phyloP scores from a whole-genome alignment of 2,888 invertebrate species.

The Thymelicus acteon region DNA sequence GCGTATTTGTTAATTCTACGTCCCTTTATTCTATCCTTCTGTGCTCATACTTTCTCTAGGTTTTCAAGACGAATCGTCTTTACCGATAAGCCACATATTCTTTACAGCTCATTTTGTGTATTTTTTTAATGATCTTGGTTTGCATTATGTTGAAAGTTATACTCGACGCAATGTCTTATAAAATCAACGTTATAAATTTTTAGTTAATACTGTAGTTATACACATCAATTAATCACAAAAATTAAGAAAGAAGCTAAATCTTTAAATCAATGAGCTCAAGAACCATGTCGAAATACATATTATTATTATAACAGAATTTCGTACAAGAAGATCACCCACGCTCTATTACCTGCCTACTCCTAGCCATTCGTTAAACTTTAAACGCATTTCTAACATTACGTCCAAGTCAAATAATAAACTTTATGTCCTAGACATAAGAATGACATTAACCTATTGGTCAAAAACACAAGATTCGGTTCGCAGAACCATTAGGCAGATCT shows the following conservation, averaged over 20 bases:
- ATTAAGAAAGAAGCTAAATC: no score
- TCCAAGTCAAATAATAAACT: slow-evolving; percentile 48
- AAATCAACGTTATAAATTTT: slow-evolving; percentile 37
- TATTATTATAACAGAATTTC: slow-evolving; percentile 51
- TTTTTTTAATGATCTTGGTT: no score
- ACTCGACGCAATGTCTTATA: no score
- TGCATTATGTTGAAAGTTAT: no score
- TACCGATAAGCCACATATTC: no score
- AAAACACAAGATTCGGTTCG: slow-evolving; percentile 51
- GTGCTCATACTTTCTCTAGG: not conserved
- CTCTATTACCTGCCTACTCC: slow-evolving; percentile 60
- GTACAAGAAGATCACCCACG: slow-evolving; percentile 61
- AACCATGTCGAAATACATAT: slow-evolving; percentile 53
- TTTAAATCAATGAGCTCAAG: slow-evolving; percentile 51
- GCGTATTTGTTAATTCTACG: not conserved
- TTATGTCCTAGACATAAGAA: slow-evolving; percentile 44
- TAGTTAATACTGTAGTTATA: no score
- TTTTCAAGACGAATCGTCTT: no score
- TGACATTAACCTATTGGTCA: not conserved
- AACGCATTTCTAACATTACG: slow-evolving; percentile 51
- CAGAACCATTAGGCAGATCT: slow-evolving; percentile 53
- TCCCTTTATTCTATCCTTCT: not conserved
- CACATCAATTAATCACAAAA: no score
- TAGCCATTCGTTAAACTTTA: slow-evolving; percentile 54
- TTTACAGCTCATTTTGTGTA: no score